phyloP scores from a whole-genome alignment of 1,140 invertebrate genomes.

The Nixonia krombeini region DNA sequence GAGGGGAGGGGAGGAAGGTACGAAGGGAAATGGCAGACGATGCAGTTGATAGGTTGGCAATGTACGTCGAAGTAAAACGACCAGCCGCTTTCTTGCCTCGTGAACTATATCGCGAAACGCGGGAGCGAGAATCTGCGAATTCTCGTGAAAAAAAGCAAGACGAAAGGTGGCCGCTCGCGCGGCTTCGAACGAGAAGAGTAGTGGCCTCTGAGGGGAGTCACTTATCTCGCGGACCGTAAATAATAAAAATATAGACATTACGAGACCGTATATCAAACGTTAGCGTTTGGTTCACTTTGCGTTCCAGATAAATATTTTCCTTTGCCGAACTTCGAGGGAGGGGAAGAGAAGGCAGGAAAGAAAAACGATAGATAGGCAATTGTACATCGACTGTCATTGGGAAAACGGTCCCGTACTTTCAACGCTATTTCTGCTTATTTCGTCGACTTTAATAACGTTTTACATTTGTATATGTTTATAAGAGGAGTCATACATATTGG shows the following conservation, averaged over 20 bases:
- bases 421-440: not conserved
- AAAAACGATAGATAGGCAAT: not conserved
- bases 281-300: conserved; percentile 54
- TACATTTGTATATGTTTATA: conserved; percentile 16
- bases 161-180: conserved; percentile 10
- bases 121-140: conserved; percentile 25
- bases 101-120: conserved; percentile 55
- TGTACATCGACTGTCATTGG: not conserved
- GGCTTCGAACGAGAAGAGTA: conserved; percentile 23
- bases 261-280: conserved; percentile 59
- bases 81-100: conserved; percentile 58
- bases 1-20: not conserved
- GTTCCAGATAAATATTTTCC: conserved; percentile 32
- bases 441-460: conserved; percentile 3
- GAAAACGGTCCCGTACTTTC: not conserved
- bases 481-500: not conserved
- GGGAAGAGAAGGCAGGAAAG: not conserved
- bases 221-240: conserved; percentile 63
- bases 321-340: conserved; percentile 13
- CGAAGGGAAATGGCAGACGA: not conserved
- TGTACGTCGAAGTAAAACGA: conserved; percentile 56
- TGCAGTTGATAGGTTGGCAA: conserved; percentile 43
- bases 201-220: conserved; percentile 41
- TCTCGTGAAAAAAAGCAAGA: conserved; percentile 14
- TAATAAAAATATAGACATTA: conserved; percentile 67